Evolutionary conservation across 2,888 invertebrate species (phyloP).

Genomic region (Ferrisia virgata): DNA sequence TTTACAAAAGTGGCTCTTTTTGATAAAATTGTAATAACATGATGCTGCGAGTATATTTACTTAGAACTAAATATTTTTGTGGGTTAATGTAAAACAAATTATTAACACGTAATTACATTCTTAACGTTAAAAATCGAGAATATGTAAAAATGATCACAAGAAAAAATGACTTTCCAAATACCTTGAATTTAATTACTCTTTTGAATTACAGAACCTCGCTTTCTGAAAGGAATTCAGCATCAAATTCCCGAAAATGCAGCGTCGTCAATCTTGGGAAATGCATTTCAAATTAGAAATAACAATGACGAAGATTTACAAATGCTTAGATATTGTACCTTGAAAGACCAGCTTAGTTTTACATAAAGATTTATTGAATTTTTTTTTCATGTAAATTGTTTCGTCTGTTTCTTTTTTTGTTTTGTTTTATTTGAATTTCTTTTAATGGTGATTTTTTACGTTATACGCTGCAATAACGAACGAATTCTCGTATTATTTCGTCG

Average conservation of each 20-base stretch:
- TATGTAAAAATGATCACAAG: no score
- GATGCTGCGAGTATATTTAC: no score
- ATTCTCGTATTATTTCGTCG: conserved; percentile 8
- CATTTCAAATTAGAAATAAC: background rate
- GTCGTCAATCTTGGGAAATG: conserved; percentile 15
- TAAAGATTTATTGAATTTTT: background rate
- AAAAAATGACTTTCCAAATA: no score
- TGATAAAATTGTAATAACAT: no score
- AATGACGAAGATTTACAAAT: background rate
- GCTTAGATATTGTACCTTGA: background rate
- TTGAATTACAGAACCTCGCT: conserved; percentile 34
- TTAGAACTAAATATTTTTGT: no score
- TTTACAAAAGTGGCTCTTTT: no score
- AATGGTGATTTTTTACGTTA: background rate
- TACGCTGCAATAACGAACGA: background rate
- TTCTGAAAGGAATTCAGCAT: conserved; percentile 8
- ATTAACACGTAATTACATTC: no score
- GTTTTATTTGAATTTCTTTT: background rate
- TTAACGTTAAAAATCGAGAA: no score
- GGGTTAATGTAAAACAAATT: no score
- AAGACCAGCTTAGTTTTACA: background rate
- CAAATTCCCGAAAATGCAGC: background rate
- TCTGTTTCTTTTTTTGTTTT: background rate
- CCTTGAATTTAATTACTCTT: background rate
- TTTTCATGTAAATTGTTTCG: background rate